A percentile compares a stretch with the other conserved stretches of the same genome.
Evolutionary conservation across 2,797 vertebrate species (phyloP).

Genomic region (Amblyraja radiata): DNA sequence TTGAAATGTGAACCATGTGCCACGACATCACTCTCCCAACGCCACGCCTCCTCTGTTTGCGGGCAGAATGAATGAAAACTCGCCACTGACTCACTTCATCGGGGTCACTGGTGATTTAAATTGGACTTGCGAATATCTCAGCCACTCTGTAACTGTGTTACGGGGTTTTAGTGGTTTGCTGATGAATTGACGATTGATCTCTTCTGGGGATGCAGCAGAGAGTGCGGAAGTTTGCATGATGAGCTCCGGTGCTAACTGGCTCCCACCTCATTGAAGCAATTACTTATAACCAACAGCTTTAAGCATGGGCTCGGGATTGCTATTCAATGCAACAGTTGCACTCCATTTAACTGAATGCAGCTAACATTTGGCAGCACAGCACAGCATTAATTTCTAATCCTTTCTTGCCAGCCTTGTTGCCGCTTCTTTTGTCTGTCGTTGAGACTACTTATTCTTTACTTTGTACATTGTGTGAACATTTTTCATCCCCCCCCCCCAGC

Average conservation of each 20-base stretch:
- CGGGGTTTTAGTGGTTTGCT: neutral
- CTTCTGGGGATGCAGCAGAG: conserved; percentile 34
- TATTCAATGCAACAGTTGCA: conserved; percentile 23
- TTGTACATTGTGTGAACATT: neutral
- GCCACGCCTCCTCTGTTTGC: neutral
- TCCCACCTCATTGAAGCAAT: conserved; percentile 13
- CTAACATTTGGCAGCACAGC: conserved; percentile 9
- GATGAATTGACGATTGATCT: neutral
- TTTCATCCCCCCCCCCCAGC: neutral
- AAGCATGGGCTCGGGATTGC: neutral
- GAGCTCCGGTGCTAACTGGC: neutral
- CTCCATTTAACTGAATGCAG: conserved; percentile 34
- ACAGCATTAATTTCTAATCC: conserved; percentile 17
- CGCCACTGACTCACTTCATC: neutral
- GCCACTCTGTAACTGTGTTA: neutral
- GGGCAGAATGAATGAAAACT: neutral
- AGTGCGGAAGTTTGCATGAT: conserved; percentile 24
- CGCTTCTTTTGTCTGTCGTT: neutral
- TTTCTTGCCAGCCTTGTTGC: neutral
- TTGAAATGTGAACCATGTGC: neutral
- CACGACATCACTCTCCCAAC: neutral
- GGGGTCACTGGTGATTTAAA: neutral
- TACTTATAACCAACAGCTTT: conserved; percentile 13
- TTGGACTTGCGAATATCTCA: neutral
- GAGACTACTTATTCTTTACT: neutral